phyloP scores from a whole-genome alignment of 2,113 vertebrate genomes.

The Carassius carassius region DNA sequence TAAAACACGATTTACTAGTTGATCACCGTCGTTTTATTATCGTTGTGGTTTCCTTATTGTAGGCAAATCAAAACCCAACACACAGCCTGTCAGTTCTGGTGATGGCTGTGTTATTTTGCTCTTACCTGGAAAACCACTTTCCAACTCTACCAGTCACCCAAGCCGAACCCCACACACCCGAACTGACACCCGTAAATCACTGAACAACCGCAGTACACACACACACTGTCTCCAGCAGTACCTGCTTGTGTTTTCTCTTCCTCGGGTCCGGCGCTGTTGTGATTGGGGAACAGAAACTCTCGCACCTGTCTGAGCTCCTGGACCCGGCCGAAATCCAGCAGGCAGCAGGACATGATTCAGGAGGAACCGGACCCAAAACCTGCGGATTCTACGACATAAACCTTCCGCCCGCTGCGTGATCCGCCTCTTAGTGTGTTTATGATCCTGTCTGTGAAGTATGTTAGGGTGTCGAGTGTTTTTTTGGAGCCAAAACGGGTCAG shows the following conservation, averaged over 20 bases:
- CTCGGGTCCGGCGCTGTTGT: conserved; percentile 67
- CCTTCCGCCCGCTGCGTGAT: not conserved
- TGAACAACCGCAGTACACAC: not conserved
- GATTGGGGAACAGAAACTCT: conserved; percentile 84
- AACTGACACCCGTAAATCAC: not conserved
- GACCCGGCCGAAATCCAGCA: conserved; percentile 89
- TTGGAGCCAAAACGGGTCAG: not conserved
- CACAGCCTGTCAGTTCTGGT: not conserved
- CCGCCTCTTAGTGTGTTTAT: not conserved
- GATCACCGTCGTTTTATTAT: not conserved
- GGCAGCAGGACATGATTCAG: conserved; percentile 84
- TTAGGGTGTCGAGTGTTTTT: not conserved
- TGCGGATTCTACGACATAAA: conserved; percentile 31
- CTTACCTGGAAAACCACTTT: not conserved
- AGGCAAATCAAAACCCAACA: not conserved
- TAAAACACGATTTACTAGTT: not conserved
- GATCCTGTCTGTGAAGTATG: not conserved
- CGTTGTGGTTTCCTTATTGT: not conserved
- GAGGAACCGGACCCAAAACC: conserved; percentile 50
- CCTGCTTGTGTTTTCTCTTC: conserved; percentile 73
- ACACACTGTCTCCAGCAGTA: conserved; percentile 41
- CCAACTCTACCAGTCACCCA: too few relatives aligned
- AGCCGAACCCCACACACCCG: not conserved
- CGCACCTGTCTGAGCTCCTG: conserved; percentile 86
- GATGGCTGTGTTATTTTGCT: not conserved